Base-by-base conservation (phyloP, 2,888 invertebrate species). In the Drosophila mimetica region DNA sequence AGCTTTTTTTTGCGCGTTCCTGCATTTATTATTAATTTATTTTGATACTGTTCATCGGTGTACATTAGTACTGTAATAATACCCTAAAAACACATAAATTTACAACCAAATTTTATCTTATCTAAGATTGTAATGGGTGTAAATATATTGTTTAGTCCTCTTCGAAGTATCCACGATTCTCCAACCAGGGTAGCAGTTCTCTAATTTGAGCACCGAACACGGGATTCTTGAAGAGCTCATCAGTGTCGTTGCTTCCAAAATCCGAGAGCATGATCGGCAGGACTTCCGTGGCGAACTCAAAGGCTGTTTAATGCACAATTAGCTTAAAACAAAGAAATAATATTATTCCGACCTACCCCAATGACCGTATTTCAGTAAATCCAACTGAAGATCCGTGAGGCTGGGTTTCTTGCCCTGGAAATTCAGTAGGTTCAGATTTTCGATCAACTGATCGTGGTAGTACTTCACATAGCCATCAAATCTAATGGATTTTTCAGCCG, bases 401-500 rank as follows among this genome's bases (percentile, higher is more conserved):
- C 75, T 79, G 4, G 91, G 90, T 25, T 86, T 20, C 16, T 55
- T 63, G 25, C 85, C 89, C 0, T 55, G 34, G 47, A 76, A 90
- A 6, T 77, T 75, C 1, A 91, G 39, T 0, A 86, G 14, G 36
- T 63, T 74, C 3, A 91, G 54, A 42, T 83, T 76, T 4, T 51
- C 54, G 0, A 75, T 47, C 46, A 91, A 66, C 7, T 89, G 72
- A 16, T 88, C 78, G 2, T 80, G 79, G 34, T 90, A 90, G 54
- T 74, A 78, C 41, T 84, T 81, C 0, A 91, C 46, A 9, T 74
- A 79, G 4, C 67, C 80, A 59, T 91, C 90, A 30, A 90, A 91
- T 6, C 83, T 39, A 8, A 65, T 70, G 0, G 85, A 47, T 73
- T 89, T 88, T 1, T 81, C 80, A 4, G 79, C 79, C 13, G 89